Conservation (phyloP, 1,140 invertebrate genomes). For the Drosophila sechellia region DNA sequence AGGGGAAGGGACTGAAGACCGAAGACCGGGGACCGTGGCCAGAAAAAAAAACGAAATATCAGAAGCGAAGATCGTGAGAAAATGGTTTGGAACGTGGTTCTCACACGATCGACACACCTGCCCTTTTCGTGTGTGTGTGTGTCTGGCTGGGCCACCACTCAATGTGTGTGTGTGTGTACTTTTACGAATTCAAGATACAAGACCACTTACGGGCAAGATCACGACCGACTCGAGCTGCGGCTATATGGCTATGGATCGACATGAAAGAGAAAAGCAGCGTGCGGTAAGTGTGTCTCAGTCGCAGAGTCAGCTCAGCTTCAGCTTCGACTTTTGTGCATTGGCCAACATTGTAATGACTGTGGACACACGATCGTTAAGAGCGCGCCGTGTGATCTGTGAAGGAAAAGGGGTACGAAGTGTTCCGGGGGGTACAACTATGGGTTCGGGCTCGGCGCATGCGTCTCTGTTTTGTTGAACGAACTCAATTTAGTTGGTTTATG, state of each 20-base stretch:
- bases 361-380: constrained; percentile 84
- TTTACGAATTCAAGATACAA: constrained; percentile 82
- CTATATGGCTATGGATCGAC: constrained; percentile 35
- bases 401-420: constrained; percentile 26
- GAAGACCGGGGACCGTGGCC: constrained; percentile 28
- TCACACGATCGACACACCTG: constrained; percentile 85
- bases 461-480: constrained; percentile 79
- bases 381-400: constrained; percentile 56
- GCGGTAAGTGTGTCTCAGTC: constrained; percentile 71
- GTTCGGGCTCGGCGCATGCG: constrained; percentile 50
- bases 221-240: constrained; percentile 66
- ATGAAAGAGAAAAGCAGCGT: constrained; percentile 81
- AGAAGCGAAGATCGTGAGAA: constrained; percentile 85
- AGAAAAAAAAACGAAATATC: constrained; percentile 65
- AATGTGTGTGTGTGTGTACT: constrained; percentile 45
- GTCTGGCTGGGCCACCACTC: constrained; percentile 5
- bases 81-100: constrained; percentile 85
- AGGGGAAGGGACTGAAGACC: constrained; percentile 10
- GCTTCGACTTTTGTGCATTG: constrained; percentile 63
- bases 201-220: constrained; percentile 84
- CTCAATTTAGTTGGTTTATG: constrained; percentile 81
- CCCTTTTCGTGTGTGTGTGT: constrained; percentile 68
- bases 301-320: constrained; percentile 11
- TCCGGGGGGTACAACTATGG: constrained; percentile 2
- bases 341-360: constrained; percentile 84